These are phyloP conservation scores for Penaeus chinensis DNA, from an alignment of 1,140 invertebrate species.

Conservation along the genomic window DNA sequence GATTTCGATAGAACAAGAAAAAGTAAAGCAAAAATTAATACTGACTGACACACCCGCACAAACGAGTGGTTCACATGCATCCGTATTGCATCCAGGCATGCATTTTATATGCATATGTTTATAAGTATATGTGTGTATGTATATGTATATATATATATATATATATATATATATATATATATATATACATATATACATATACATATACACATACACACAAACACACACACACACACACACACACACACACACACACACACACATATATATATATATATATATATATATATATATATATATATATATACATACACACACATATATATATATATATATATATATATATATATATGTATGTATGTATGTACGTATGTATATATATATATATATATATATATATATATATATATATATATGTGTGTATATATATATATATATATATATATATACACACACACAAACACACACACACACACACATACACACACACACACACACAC, in stretches of 20 bases:
- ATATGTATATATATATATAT: conserved; percentile 12
- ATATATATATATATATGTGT: conserved; percentile 11
- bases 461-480: too few species aligned
- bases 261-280: too few species aligned
- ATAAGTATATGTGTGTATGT: background rate
- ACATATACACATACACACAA: background rate
- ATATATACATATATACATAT: background rate
- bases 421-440: conserved; percentile 1
- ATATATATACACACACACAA: too few species aligned
- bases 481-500: background rate
- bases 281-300: conserved; percentile 17
- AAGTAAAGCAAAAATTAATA: too few species aligned
- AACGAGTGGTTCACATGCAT: too few species aligned
- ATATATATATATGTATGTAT: too few species aligned
- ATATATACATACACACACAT: background rate
- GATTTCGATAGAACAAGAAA: too few species aligned
- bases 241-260: too few species aligned
- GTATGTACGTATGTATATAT: conserved; percentile 10
- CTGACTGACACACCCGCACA: too few species aligned
- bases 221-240: too few species aligned
- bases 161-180: background rate
- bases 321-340: conserved; percentile 17
- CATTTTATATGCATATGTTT: background rate
- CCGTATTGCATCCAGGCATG: background rate
- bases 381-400: too few species aligned